Evolutionary conservation across 1,140 invertebrate species (phyloP).

Genomic region (Drosophila burlai): DNA sequence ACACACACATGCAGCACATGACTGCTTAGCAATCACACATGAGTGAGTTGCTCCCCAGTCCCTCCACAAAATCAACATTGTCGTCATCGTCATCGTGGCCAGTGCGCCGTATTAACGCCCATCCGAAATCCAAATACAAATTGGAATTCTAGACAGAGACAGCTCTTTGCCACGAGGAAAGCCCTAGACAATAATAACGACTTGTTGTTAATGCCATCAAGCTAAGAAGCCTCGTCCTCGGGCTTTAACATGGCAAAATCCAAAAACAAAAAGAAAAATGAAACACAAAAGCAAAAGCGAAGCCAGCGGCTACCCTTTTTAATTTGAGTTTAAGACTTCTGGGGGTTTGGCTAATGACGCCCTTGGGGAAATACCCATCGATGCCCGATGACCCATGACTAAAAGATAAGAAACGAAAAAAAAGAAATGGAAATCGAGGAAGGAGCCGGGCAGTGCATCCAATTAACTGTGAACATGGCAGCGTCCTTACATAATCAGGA

Average conservation of each 20-base stretch:
- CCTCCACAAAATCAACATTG: slow-evolving; percentile 23
- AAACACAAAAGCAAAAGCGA: not conserved
- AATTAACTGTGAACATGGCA: slow-evolving; percentile 58
- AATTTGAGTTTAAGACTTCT: slow-evolving; percentile 53
- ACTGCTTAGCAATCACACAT: slow-evolving; percentile 63
- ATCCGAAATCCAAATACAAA: slow-evolving; percentile 61
- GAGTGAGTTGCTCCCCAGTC: slow-evolving; percentile 33
- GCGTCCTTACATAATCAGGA: slow-evolving; percentile 33
- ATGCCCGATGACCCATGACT: slow-evolving; percentile 16
- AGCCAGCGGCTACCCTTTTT: slow-evolving; percentile 32
- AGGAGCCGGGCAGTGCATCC: slow-evolving; percentile 54
- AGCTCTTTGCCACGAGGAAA: slow-evolving; percentile 30
- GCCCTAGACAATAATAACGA: slow-evolving; percentile 78
- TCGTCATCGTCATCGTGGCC: slow-evolving; percentile 20
- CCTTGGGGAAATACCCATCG: slow-evolving; percentile 55
- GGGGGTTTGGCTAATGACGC: slow-evolving; percentile 61
- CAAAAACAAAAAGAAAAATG: not conserved
- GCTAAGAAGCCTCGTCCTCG: slow-evolving; percentile 33
- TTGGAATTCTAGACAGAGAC: slow-evolving; percentile 54
- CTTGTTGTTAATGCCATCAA: slow-evolving; percentile 74
- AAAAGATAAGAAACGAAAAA: not conserved
- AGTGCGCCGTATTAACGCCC: slow-evolving; percentile 59
- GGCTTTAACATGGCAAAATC: not conserved
- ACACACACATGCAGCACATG: slow-evolving; percentile 12
- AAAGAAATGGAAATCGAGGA: not conserved